A percentile compares a stretch with the other conserved stretches of the same genome.
Conservation (phyloP, 2,888 invertebrate genomes). For the Yponomeuta plumbellus region DNA sequence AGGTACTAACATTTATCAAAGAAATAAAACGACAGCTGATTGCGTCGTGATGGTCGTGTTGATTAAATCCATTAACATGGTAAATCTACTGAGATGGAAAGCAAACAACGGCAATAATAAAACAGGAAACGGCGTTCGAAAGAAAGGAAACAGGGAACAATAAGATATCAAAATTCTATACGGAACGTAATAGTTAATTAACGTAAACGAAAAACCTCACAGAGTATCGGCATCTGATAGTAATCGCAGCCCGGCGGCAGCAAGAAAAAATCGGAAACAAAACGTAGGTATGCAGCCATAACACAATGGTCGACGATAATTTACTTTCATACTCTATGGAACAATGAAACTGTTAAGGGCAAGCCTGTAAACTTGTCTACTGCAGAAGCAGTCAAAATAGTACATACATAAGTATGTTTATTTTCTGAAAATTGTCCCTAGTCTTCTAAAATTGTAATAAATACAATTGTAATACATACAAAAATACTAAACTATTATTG, state of each 20-base stretch:
- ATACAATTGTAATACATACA: too few relatives aligned
- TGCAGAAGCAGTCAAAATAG: too few relatives aligned
- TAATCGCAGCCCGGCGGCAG: not conserved
- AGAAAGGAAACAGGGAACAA: not conserved
- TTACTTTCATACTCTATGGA: conserved; percentile 6
- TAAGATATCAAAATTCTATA: not conserved
- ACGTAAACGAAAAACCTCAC: not conserved
- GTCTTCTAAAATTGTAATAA: too few relatives aligned
- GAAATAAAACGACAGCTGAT: too few relatives aligned
- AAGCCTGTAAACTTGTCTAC: not conserved
- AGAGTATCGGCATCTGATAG: not conserved
- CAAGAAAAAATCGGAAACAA: conserved; percentile 5
- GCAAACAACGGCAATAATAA: not conserved
- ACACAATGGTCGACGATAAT: conserved; percentile 7
- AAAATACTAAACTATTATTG: too few relatives aligned
- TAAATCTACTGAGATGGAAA: not conserved
- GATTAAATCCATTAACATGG: not conserved
- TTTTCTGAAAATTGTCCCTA: too few relatives aligned
- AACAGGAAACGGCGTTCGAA: not conserved
- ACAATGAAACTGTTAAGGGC: conserved; percentile 9
- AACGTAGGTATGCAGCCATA: conserved; percentile 1
- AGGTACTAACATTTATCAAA: too few relatives aligned
- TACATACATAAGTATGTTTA: too few relatives aligned
- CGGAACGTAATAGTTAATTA: not conserved
- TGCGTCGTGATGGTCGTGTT: too few relatives aligned